Evolutionary conservation across 2,888 invertebrate species (phyloP), one percentile per base, ranked within the genome.

Genomic region (Anagyrus pseudococci): DNA sequence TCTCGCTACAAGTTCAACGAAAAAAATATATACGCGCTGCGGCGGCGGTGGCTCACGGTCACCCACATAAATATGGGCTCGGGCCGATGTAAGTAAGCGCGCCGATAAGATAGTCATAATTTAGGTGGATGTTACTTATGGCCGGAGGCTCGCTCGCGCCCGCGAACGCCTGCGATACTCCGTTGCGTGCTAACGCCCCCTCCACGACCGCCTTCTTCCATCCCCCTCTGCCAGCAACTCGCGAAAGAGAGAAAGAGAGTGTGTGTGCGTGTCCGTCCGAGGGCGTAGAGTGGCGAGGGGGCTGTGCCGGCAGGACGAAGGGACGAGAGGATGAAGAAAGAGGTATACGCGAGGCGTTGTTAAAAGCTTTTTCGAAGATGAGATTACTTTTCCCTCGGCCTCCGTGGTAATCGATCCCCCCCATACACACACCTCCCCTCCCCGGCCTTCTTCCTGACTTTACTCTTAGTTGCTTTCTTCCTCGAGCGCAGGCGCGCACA

Each of bases 101-200:
- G 46, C 54, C 63, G 77, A 76, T 78, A 76, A 78, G 75, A 74
- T 74, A 73, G 71, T 71, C 71, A 73, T 75, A 77, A 76, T 75
- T 77, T 74, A 73, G 71, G 71, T 72, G 69, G 72, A 72, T 70
- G 72, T 73, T 73, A 72, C 71, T 75, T 73, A 75, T 70, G 67
- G 71, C 70, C 71, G 8, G 22, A 43, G 54, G 57, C 56, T 22
- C n/a, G n/a, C n/a, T n/a, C n/a, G n/a, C n/a, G 55, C 29, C 26
- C 20, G 41, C 47, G 58, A 48, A 40, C n/a, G 44, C 44, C 23
- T 7, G n/a, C 15, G 33, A 15, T 17, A n/a, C 25, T 29, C 53
- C 56, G 48, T 58, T 47, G 58, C 58, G 58, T 58, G 63, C 48
- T 55, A 55, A 58, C 44, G 48, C 57, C 10, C 43, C 13, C 29